Evolutionary conservation across 2,888 invertebrate genomes (phyloP).

Genomic region (Mythimna vitellina): DNA sequence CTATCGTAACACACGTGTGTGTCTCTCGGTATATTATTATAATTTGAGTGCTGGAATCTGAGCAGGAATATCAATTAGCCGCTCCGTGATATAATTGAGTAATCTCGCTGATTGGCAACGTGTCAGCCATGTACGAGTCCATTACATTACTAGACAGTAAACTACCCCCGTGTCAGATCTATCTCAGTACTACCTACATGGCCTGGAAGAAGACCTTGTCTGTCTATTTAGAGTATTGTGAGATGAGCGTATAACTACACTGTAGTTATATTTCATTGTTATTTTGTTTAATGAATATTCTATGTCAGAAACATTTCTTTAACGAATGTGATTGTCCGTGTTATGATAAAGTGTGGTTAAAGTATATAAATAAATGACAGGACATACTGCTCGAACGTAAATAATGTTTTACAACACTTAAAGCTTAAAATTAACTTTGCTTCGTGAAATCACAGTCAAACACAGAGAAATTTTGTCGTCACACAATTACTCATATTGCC

Average conservation of each 20-base stretch:
- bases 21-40: constrained; percentile 10
- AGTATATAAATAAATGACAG: too few relatives aligned
- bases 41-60: constrained; percentile 15
- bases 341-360: too few relatives aligned
- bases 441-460: constrained; percentile 6
- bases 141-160: background rate
- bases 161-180: background rate
- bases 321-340: too few relatives aligned
- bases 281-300: too few relatives aligned
- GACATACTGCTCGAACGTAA: background rate
- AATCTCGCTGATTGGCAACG: constrained; percentile 37
- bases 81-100: constrained; percentile 39
- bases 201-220: too few relatives aligned
- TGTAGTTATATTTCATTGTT: too few relatives aligned
- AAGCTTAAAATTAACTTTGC: background rate
- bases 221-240: too few relatives aligned
- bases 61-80: constrained; percentile 48
- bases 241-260: too few relatives aligned
- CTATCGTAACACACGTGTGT: background rate
- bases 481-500: constrained; percentile 7
- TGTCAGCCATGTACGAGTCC: constrained; percentile 8
- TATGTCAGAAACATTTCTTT: too few relatives aligned
- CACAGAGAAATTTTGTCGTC: background rate
- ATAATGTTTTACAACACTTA: background rate
- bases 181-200: background rate